Evolutionary conservation across 2,888 invertebrate genomes (phyloP), one percentile per base, ranked within the genome.

Genomic region (Xanthia togata): DNA sequence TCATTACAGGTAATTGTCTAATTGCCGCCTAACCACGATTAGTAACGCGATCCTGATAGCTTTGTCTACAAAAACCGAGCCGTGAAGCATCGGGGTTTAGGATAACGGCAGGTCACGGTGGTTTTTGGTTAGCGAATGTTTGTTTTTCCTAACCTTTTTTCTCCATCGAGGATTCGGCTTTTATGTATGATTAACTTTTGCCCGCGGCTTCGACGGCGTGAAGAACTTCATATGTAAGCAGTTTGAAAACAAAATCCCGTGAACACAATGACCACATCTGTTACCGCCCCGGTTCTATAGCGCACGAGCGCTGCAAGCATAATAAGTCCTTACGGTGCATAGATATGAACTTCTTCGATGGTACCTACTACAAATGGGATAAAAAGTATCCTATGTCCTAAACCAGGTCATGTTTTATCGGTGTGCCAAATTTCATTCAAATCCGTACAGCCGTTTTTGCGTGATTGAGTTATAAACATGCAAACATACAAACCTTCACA

Each of bases 1-100:
- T 90, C 87, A 91, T 91, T 89, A 90, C 86, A 84, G 86, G 82
- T 89, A 95, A 95, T 95, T 94, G 93, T 92, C 90, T 95, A 94
- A 95, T 94, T 91, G 91, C 88, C 91, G 91, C 73, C 85, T 93
- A 93, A 95, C 94, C 93, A 91, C 89, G 83, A 89, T 88, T 93
- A 89, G 93, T 91, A 90, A 92, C 91, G 92, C 89, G 84, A 89
- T 70, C 76, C 84, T 79, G 88, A 85, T 87, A 76, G 78, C 70
- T 77, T 83, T 88, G 76, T 82, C 62, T 74, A 85, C 67, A 85
- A 87, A 88, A 85, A 83, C 77, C 70, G 74, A 76, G n/a, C 63
- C 87, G 82, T 82, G 83, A 73, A 76, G 63, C 31, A 65, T 79
- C 74, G n/a, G 63, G 17, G 31, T 70, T 50, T 55, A 41, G 38